These are phyloP conservation scores for Phocoena sinus DNA, from an alignment of 2,113 vertebrate species.

Conservation along the genomic window DNA sequence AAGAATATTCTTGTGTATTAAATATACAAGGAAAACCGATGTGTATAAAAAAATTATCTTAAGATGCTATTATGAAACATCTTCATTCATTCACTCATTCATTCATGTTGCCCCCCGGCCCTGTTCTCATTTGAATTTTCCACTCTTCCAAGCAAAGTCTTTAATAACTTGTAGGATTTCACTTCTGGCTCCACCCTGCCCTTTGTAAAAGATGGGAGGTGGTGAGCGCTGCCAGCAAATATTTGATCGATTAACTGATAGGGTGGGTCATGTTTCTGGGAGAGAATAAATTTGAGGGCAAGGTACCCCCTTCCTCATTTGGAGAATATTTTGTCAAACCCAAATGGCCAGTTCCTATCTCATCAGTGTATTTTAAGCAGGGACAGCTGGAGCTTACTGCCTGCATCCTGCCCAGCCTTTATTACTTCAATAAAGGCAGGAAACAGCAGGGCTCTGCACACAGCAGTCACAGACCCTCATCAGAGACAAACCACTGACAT, in stretches of 20 bases:
- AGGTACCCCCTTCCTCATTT: neutral
- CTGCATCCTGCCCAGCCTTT: slow-evolving; percentile 5
- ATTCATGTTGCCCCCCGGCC: neutral
- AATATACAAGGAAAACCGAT: neutral
- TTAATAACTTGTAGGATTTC: neutral
- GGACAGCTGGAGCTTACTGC: slow-evolving; percentile 51
- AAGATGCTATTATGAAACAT: neutral
- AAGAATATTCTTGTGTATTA: neutral
- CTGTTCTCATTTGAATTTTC: neutral
- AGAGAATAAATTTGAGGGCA: neutral
- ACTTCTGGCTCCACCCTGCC: neutral
- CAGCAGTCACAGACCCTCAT: slow-evolving; percentile 20
- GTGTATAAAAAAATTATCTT: neutral
- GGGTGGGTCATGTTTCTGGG: neutral
- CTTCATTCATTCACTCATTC: neutral
- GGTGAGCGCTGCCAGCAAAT: neutral
- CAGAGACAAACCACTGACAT: slow-evolving; percentile 43
- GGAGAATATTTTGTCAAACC: neutral
- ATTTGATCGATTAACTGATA: neutral
- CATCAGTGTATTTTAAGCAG: slow-evolving; percentile 44
- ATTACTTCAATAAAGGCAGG: slow-evolving; percentile 32
- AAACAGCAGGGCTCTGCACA: slow-evolving; percentile 38
- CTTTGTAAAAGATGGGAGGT: neutral
- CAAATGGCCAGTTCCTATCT: slow-evolving; percentile 20
- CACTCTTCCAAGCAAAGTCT: neutral